Conservation (phyloP, 2,797 vertebrate species). For the Chaetodon trifasciatus region DNA sequence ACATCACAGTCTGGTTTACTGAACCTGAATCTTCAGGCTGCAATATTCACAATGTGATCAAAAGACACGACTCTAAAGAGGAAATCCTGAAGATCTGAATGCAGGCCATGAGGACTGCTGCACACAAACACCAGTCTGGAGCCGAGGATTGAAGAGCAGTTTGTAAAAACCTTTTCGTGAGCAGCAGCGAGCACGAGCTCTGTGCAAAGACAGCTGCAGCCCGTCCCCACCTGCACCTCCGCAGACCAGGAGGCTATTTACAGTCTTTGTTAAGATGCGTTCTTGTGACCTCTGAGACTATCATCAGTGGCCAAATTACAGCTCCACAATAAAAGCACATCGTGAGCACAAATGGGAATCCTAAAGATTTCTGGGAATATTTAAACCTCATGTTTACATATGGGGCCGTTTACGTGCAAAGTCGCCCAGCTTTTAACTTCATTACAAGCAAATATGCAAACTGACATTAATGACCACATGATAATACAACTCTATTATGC, state of each 20-base stretch:
- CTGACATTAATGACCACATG: conserved; percentile 2
- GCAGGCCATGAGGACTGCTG: too few relatives aligned
- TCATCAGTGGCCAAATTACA: not conserved
- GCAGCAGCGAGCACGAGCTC: not conserved
- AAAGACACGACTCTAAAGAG: too few relatives aligned
- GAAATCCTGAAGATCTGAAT: not conserved
- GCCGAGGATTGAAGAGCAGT: not conserved
- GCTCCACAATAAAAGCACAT: not conserved
- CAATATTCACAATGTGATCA: not conserved
- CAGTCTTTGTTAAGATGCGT: not conserved
- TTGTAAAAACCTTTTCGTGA: not conserved
- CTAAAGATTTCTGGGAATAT: not conserved
- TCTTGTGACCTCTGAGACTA: not conserved
- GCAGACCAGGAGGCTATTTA: not conserved
- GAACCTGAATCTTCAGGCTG: not conserved
- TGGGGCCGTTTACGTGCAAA: not conserved
- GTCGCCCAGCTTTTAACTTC: conserved; percentile 9
- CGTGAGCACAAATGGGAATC: not conserved
- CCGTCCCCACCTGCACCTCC: not conserved
- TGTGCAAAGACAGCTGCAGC: not conserved
- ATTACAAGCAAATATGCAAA: conserved; percentile 10
- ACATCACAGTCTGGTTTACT: not conserved
- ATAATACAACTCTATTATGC: not conserved
- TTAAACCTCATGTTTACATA: not conserved
- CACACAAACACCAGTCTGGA: not conserved